Percentiles rank a stretch among this genome's conserved stretches.
Conservation (phyloP, 2,113 vertebrate genomes). For the Stegastes partitus region DNA sequence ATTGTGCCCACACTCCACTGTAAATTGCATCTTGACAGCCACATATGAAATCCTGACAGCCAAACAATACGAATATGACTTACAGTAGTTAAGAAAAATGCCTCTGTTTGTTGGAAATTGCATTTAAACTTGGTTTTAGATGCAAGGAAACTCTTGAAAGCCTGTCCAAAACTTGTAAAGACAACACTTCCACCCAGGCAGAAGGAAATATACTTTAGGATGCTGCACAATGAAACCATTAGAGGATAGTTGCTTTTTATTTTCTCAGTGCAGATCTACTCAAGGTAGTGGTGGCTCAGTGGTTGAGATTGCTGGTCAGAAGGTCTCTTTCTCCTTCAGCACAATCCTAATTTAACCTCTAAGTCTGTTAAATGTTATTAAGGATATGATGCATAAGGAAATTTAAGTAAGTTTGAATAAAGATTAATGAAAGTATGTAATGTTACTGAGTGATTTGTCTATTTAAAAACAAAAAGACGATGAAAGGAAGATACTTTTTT, state of each 20-base stretch:
- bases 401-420: background rate
- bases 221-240: too few species aligned
- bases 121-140: background rate
- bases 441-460: too few species aligned
- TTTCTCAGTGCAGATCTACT: too few species aligned
- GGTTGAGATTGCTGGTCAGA: too few species aligned
- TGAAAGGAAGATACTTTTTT: too few species aligned
- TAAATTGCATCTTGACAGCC: background rate
- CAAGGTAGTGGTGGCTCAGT: too few species aligned
- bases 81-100: background rate
- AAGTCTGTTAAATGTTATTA: background rate
- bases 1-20: background rate
- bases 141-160: background rate
- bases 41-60: background rate
- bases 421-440: background rate
- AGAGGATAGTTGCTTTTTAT: too few species aligned
- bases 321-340: too few species aligned
- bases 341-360: too few species aligned
- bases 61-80: background rate
- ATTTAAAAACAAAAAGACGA: too few species aligned
- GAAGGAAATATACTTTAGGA: background rate
- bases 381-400: background rate
- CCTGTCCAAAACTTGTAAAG: background rate
- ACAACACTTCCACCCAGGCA: conserved; percentile 6
- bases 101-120: background rate